Base-by-base conservation (phyloP, 2,888 invertebrate genomes). In the Protophormia terraenovae region DNA sequence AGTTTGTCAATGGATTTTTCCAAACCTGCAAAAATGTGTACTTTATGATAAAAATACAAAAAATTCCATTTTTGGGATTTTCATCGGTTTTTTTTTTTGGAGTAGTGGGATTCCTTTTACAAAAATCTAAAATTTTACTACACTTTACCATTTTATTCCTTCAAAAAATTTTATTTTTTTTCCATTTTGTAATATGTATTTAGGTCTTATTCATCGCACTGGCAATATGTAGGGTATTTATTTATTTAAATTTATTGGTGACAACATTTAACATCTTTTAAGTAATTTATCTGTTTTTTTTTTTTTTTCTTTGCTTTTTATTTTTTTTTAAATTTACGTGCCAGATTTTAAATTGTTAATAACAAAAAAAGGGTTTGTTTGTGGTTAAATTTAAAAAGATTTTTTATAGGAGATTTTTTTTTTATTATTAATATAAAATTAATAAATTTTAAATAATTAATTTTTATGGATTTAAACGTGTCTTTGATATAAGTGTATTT, bases 241-340 rank as follows among this genome's bases (percentile, higher is more conserved):
- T 32, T 32, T 32, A 7, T 7, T 47, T 2, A 32, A 14, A 47
- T 32, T 24, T 55, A 53, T 76, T 64, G 22, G 53, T 66, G 41
- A 19, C 64, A 55, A 76, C 27, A 38, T 53, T 41, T 73, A 60
- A 60, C 73, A 60, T 22, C 8, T 32, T 60, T 22, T 8, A 58
- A 5, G 29, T 60, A 62, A 41, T 76, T 10, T n/a, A n/a, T n/a
- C n/a, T 45, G 22, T 24, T 60, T 45, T 8, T 55, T 45, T 45
- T n/a, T 29, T 38, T 38, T 55, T 66, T 45, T 19, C 35, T 24
- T 60, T 45, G 5, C 41, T 45, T 45, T n/a, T 29, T 38, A 27
- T 55, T 66, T 45, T 19, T 66, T 14, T 45, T 6, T 32, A 45
- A 58, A 35, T 67, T 60, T 29, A 50, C 35, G 45, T 45, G 58